Evolutionary conservation across 2,888 invertebrate genomes (phyloP), one percentile per base, ranked within the genome.

Genomic region (Euplexia lucipara): DNA sequence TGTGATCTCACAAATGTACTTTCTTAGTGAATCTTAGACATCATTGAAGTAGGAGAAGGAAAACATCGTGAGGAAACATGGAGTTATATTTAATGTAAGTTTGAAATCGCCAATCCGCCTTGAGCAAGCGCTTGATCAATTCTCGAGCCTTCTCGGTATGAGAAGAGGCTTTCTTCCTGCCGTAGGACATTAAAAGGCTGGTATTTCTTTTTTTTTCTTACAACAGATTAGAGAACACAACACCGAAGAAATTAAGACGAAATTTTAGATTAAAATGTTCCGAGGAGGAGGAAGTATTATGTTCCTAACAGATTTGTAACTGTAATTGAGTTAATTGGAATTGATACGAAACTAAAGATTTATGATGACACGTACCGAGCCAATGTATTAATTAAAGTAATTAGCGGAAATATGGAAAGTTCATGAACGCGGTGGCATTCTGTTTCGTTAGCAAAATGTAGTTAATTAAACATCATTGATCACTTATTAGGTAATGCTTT

Each of bases 381-480:
- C 20, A 35, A 65, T 56, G 61, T 63, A 51, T 63, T 62, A 47
- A 70, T 70, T 70, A 68, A 75, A 8, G 45, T 81, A 70, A 81
- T 78, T 68, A 81, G 67, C 65, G 65, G 48, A 62, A 70, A 74
- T 41, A 37, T 45, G 12, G 52, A 39, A 41, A 60, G 57, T 48
- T 51, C 53, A 26, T 35, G 45, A 57, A 44, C 39, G 34, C 34
- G 20, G 37, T 7, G 30, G 54, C 44, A 57, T 48, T 52, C 54
- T 44, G 41, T 45, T 57, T 51, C 26, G 12, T 39, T 35, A 18
- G 18, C 39, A 61, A 47, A 51, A 41, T 45, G 39, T 48, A 51
- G 16, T 51, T 56, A 51, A 60, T 54, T 52, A 18, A 34, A 47
- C n/a, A 16, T 44, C 35, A 32, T 48, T 20, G 5, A 51, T 57